Evolutionary conservation across 2,797 vertebrate genomes (phyloP), one percentile per base, ranked within the genome.

Genomic region (Enteromius paludinosus): DNA sequence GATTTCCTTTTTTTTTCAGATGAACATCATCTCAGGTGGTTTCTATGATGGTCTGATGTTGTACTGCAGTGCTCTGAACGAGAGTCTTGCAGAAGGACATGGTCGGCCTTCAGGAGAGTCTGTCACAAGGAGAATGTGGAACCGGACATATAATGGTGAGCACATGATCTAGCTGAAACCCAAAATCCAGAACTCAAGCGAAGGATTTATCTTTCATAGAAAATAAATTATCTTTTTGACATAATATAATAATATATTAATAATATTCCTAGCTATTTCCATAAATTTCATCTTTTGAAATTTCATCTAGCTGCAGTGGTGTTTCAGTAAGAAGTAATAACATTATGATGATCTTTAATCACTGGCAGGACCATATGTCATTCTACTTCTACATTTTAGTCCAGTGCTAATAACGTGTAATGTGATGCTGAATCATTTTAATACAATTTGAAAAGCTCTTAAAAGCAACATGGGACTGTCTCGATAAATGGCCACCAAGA

Each of bases 11-110:
- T 30, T 35, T 38, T 38, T 82, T 1, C 92, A 98, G 97, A 96
- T 96, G 95, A 98, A 97, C 90, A 95, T 94, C 81, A 97, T 98
- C 2, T 93, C 97, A 0, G 97, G 96, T 0, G 94, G 96, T 0
- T 98, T 98, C 90, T 96, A 99, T 0, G 97, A 98, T 0, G 96
- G 95, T 0, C 87, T 99, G 30, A 94, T 98, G 95, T 94, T 99
- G 61, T 99, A 97, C 7, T 86, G 94, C 18, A 96, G 94, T 1
- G 96, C 96, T 0, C 90, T 97, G 79, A 95, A 94, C 0, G 97
- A 98, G 91, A 96, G 94, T 0, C 90, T 97, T 88, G 79, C 86
- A 0, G 82, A 43, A 0, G 92, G 90, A 0, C 85, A 85, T 0
- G 18, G 84, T 0, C 87, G 91, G 0, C 93, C 93, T 0, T 87